Evolutionary conservation across 2,797 vertebrate species (phyloP), one percentile per base, ranked within the genome.

Genomic region (Myiotriccus ornatus): DNA sequence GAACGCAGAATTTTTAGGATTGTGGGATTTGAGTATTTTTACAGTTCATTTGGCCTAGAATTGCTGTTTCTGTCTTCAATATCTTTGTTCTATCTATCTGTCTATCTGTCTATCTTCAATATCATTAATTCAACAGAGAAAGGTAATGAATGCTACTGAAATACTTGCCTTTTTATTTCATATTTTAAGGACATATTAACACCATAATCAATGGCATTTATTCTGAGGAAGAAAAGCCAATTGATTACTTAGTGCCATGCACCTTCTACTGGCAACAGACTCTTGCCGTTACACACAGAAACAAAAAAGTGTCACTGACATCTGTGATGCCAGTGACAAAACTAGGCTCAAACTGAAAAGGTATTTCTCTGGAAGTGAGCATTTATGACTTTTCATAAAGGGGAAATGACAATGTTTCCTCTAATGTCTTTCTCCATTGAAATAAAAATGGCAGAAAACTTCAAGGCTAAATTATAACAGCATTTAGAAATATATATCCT

Each of bases 321-420:
- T 84, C 57, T 34, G 50, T 46, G 34, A 84, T 10, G 71, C 4
- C 30, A 87, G 27, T 7, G 47, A 83, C 50, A 92, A 70, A 90
- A 63, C 6, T 30, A 65, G 10, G 20, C 12, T 37, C 59, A 56
- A 76, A 41, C 9, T 49, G n/a, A 49, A 60, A 67, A 53, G 17
- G 0, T 0, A 0, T 59, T 79, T 87, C 55, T 89, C 39, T 76
- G 21, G 21, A 70, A 92, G 59, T 0, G 0, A 68, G 23, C 19
- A 57, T 23, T 17, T 44, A 46, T 37, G 17, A 43, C 28, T 84
- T 65, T 25, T 32, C 71, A 53, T 0, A 79, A 50, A 65, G 30
- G 1, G 3, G 24, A 84, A 82, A 79, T 23, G 7, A 75, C 34
- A 90, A 3, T 8, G 4, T 43, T 47, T 56, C 37, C 46, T 60